Base-by-base conservation (phyloP, 2,113 vertebrate species). In the Pluvialis apricaria region DNA sequence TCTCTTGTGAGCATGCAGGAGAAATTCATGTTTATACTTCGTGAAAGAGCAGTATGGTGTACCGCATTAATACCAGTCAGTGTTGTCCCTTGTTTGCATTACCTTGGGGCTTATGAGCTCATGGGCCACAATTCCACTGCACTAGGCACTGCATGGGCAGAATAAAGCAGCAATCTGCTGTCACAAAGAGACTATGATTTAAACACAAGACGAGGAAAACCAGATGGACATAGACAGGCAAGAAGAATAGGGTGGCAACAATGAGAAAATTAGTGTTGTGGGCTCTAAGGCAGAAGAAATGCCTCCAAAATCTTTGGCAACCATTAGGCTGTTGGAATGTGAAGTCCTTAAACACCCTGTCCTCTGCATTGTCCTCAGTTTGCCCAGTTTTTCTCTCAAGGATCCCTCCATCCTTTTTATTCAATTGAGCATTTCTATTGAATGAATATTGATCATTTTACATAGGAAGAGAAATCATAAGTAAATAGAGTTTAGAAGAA, bases 251-350 rank as follows among this genome's bases (percentile, higher is more conserved):
- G 24, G 15, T 72, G 61, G 42, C 47, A 82, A 61, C 81, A 91
- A 72, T 47, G 42, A 64, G 61, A 84, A 89, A 68, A 72, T 13
- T 47, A 18, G 18, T 60, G 28, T 7, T 87, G 52, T 42, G 65
- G 13, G 26, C 79, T 91, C 52, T 44, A 40, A n/a, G 70, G 73
- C 70, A 91, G 62, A 44, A 82, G 44, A 92, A 96, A 91, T 44
- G 69, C 73, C 52, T 89, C 45, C 82, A 83, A 94, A 94, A 83
- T 13, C 26, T 90, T 83, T 94, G 86, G 86, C 94, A 96, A 62
- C 32, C 17, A 18, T 71, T 85, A 90, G 38, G 40, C 26, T 71
- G 9, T 26, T 92, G 42, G 52, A 92, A 57, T 76, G 31, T 38
- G 36, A 84, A 86, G 71, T 66, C 42, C 55, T 91, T 52, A 77